Conservation (phyloP, 2,888 invertebrate genomes). For the Agrochola circellaris region DNA sequence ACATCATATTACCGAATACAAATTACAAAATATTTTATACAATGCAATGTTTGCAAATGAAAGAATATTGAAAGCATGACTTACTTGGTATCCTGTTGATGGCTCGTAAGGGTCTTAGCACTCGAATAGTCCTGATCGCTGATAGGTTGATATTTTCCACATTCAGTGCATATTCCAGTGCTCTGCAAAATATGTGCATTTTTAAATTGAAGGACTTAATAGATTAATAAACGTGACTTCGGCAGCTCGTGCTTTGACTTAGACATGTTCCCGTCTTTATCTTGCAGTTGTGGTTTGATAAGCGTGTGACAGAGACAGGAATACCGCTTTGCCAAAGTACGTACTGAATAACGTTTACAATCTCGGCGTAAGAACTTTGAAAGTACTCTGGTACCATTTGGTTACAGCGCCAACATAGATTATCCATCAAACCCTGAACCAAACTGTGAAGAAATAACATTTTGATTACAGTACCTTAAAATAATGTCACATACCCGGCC, state of each 20-base stretch:
- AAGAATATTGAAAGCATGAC: conserved; percentile 81
- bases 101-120: conserved; percentile 98
- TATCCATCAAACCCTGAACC: neutral
- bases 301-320: no score
- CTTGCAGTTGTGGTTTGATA: neutral
- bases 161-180: conserved; percentile 97
- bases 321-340: no score
- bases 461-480: neutral
- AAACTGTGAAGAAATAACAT: neutral
- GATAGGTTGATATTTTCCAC: conserved; percentile 99
- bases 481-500: conserved; percentile 94
- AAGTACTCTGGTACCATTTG: neutral
- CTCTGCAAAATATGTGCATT: conserved; percentile 85
- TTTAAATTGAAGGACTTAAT: neutral
- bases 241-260: neutral
- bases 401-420: no score
- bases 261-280: neutral
- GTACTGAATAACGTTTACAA: neutral
- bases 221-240: neutral
- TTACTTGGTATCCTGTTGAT: conserved; percentile 99
- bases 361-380: neutral
- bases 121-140: conserved; percentile 99
- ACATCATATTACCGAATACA: neutral
- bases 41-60: neutral
- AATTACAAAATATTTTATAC: no score